Evolutionary conservation across 2,888 invertebrate genomes (phyloP).

Genomic region (Spatulosminthurus flaviceps): DNA sequence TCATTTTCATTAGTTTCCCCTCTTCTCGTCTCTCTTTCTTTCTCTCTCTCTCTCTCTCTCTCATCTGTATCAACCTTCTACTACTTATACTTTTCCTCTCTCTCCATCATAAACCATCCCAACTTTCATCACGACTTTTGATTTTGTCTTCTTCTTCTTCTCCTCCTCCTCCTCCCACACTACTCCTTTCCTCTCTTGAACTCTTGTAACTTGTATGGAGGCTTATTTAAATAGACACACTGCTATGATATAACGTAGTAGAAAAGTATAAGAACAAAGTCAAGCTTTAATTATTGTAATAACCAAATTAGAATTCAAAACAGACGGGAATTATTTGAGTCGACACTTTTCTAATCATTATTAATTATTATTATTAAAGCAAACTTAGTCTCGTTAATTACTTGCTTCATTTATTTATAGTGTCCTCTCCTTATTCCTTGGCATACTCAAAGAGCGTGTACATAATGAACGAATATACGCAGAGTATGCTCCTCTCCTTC

Average conservation of each 20-base stretch:
- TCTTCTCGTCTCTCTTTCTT: conserved; percentile 21
- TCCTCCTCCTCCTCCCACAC: neutral
- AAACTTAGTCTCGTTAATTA: conserved; percentile 27
- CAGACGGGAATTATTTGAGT: conserved; percentile 7
- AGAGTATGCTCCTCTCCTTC: no score
- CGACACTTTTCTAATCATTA: conserved; percentile 15
- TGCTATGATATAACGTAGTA: neutral
- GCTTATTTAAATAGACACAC: no score
- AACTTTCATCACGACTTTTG: conserved; percentile 15
- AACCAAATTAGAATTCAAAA: conserved; percentile 13
- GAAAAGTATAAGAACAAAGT: neutral
- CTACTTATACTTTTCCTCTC: no score
- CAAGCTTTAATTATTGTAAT: conserved; percentile 24
- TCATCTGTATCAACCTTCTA: conserved; percentile 28
- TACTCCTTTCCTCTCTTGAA: neutral
- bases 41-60: conserved; percentile 19
- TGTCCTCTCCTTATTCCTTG: neutral
- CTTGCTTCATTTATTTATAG: neutral
- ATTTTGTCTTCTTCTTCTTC: conserved; percentile 21
- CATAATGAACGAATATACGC: no score
- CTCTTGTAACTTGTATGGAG: no score
- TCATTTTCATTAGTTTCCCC: conserved; percentile 46
- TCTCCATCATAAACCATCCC: neutral
- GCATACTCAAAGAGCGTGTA: no score
- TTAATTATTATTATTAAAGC: conserved; percentile 37